Base-by-base conservation (phyloP, 1,140 invertebrate species). In the Procambarus clarkii region DNA sequence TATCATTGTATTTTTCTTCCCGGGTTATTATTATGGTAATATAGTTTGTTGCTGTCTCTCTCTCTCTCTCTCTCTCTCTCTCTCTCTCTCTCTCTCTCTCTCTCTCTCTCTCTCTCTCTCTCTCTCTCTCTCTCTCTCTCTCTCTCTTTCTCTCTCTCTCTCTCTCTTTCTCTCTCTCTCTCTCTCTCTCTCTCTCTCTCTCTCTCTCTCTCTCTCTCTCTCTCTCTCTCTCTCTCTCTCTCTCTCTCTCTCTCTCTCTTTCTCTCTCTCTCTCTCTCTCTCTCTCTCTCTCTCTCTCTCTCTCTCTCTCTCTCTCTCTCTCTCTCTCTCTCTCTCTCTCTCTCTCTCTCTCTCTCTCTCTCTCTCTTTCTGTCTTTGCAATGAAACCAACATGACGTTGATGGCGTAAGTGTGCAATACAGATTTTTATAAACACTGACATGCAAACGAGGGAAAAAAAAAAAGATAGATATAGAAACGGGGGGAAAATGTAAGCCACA, bases 151-250 rank as follows among this genome's bases (percentile, higher is more conserved):
- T 83, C 21, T 21, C 44, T 64, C 44, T 69, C 21, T 69, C 15
- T 64, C 81, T 64, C 21, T 46, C n/a, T 69, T 21, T 83, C 60
- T 46, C 24, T 69, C n/a, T 84, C 82, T 71, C 45, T 44, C 54
- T 84, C 58, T 84, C 45, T 69, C 60, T 13, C 18, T 69, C 34
- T 46, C n/a, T 18, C 11, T 71, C 24, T 45, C 18, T 71, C 44
- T 44, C 45, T 84, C 82, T 71, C 24, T 69, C 13, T 46, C 15
- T 44, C 24, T 84, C 24, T 18, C 45, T 45, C 24, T 69, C 21
- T 45, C 34, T 46, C 60, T 15, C 21, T 15, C 34, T 21, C 44
- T 11, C 18, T 21, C 46, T 34, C 69, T 46, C 44, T 11, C 58
- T 34, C 46, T 24, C n/a, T 18, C 44, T 83, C 24, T 60, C 21